Evolutionary conservation across 2,888 invertebrate species (phyloP).

Genomic region (Cephus spinipes): DNA sequence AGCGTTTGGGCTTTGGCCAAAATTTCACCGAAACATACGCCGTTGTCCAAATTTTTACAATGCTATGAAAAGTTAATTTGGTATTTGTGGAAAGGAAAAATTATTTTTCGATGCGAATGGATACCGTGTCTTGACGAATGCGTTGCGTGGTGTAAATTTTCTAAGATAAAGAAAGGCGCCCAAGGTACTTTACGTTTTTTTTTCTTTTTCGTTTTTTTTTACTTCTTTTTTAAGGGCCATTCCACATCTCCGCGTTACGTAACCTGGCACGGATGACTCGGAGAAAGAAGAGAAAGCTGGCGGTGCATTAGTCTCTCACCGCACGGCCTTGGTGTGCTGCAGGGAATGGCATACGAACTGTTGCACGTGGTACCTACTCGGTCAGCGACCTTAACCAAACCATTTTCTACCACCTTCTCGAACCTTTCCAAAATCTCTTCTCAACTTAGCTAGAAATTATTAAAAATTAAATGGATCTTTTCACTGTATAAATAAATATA

Average conservation of each 20-base stretch:
- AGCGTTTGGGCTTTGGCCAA: not conserved
- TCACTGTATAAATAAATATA: not conserved
- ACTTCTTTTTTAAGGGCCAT: not conserved
- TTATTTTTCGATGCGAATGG: not conserved
- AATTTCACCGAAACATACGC: not conserved
- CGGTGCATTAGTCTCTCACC: constrained; percentile 27
- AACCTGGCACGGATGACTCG: constrained; percentile 17
- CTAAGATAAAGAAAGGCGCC: not conserved
- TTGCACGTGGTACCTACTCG: constrained; percentile 29
- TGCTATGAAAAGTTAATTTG: not conserved
- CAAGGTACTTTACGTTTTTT: not conserved
- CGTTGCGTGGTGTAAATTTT: not conserved
- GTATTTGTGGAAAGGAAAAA: not conserved
- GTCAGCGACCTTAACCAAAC: constrained; percentile 30
- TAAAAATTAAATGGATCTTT: not conserved
- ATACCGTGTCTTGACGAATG: not conserved
- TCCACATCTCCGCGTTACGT: constrained; percentile 2
- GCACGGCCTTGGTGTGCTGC: constrained; percentile 27
- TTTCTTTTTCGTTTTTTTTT: not conserved
- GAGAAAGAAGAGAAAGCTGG: constrained; percentile 31
- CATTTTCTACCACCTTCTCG: constrained; percentile 29
- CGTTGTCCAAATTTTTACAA: not conserved
- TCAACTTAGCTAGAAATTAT: not conserved
- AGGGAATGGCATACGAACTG: constrained; percentile 27
- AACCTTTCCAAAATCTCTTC: constrained; percentile 10